phyloP scores from a whole-genome alignment of 2,888 invertebrate species.

The Apomyelois bistriatella region DNA sequence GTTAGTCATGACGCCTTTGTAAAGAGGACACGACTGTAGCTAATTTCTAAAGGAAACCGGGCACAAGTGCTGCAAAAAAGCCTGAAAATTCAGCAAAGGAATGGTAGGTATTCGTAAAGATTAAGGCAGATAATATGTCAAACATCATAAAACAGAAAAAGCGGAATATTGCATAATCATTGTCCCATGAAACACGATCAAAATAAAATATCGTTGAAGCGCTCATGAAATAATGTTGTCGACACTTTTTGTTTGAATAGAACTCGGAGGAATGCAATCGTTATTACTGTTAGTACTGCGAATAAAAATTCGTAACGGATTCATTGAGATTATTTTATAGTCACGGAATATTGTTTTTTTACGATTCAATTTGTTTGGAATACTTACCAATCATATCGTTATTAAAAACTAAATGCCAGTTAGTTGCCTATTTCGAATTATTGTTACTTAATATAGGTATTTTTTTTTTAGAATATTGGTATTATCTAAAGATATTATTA shows the following conservation, averaged over 20 bases:
- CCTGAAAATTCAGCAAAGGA: neutral
- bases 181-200: neutral
- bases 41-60: constrained; percentile 29
- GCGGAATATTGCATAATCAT: constrained; percentile 4
- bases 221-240: neutral
- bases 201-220: constrained; percentile 2
- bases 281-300: neutral
- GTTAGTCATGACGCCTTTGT: constrained; percentile 9
- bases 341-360: neutral
- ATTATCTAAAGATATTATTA: too few relatives aligned
- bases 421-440: too few relatives aligned
- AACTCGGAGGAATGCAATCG: neutral
- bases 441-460: too few relatives aligned
- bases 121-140: too few relatives aligned
- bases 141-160: neutral
- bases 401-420: too few relatives aligned
- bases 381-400: too few relatives aligned
- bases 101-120: neutral
- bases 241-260: neutral
- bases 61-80: constrained; percentile 1
- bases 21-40: constrained; percentile 25
- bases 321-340: neutral
- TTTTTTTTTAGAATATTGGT: too few relatives aligned
- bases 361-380: too few relatives aligned
- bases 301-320: neutral